phyloP scores from a whole-genome alignment of 2,888 invertebrate genomes.

The Dryococelus australis region DNA sequence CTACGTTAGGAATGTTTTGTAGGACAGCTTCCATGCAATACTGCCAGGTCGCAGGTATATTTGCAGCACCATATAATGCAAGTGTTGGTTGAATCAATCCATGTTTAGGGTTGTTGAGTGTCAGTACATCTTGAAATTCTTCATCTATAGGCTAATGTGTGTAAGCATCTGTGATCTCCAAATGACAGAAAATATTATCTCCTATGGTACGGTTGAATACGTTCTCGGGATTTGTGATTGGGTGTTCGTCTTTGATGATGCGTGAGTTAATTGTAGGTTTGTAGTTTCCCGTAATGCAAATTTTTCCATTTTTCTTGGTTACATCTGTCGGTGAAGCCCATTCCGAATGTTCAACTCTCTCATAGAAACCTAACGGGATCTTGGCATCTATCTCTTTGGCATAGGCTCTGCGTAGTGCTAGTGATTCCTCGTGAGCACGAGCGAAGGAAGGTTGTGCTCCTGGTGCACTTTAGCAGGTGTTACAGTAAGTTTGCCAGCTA shows the following conservation, averaged over 20 bases:
- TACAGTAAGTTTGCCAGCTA: no score
- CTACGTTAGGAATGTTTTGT: neutral
- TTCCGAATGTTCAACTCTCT: constrained; percentile 45
- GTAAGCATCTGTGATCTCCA: no score
- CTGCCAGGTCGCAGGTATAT: constrained; percentile 38
- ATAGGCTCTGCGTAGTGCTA: constrained; percentile 36
- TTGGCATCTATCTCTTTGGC: constrained; percentile 45
- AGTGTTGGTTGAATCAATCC: no score
- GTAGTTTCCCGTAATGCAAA: constrained; percentile 42
- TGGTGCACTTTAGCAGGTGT: no score
- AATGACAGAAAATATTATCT: constrained; percentile 16
- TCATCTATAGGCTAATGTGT: no score
- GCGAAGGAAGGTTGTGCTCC: no score
- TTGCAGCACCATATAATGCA: no score
- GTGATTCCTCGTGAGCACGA: no score
- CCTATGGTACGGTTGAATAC: constrained; percentile 33
- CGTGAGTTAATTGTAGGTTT: constrained; percentile 45
- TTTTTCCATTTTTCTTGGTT: no score
- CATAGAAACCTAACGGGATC: constrained; percentile 46
- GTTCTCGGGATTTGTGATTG: constrained; percentile 29
- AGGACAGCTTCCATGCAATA: constrained; percentile 33
- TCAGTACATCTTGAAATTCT: no score
- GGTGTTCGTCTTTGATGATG: constrained; percentile 34
- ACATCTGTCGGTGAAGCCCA: constrained; percentile 46
- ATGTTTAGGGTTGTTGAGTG: no score